Evolutionary conservation across 2,113 vertebrate species (phyloP).

Genomic region (Sciurus niger): DNA sequence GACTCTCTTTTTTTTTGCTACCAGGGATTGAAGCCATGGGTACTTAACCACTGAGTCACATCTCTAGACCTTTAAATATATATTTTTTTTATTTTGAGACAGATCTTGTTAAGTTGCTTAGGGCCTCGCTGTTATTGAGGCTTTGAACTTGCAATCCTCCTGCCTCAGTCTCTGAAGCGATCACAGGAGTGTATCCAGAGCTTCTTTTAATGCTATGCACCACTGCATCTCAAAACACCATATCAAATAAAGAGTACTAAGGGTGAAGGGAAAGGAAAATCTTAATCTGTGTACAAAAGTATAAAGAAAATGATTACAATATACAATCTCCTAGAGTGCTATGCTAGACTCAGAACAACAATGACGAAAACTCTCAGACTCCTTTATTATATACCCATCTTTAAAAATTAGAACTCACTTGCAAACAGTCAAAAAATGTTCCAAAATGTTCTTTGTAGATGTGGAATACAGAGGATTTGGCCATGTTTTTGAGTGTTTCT

Average conservation of each 20-base stretch:
- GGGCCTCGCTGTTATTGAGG: too few relatives aligned
- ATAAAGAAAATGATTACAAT: background rate
- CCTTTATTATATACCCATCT: background rate
- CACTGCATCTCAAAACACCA: background rate
- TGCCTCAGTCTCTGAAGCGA: too few relatives aligned
- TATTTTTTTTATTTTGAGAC: too few relatives aligned
- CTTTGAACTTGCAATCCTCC: too few relatives aligned
- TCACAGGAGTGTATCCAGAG: background rate
- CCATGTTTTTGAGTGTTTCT: constrained; percentile 93
- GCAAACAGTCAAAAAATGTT: constrained; percentile 93
- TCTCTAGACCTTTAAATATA: too few relatives aligned
- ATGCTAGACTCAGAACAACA: background rate
- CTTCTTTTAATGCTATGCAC: background rate
- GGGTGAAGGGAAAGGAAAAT: background rate
- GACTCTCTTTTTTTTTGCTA: too few relatives aligned
- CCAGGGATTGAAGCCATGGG: too few relatives aligned
- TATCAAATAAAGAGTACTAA: background rate
- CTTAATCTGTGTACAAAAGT: background rate
- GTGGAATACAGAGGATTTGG: constrained; percentile 89
- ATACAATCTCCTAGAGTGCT: background rate
- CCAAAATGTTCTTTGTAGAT: constrained; percentile 93
- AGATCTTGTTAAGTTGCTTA: too few relatives aligned
- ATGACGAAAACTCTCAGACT: background rate
- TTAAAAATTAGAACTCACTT: constrained; percentile 87
- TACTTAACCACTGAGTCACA: too few relatives aligned